Base-by-base conservation (phyloP, 2,113 vertebrate genomes). In the Piprites chloris region DNA sequence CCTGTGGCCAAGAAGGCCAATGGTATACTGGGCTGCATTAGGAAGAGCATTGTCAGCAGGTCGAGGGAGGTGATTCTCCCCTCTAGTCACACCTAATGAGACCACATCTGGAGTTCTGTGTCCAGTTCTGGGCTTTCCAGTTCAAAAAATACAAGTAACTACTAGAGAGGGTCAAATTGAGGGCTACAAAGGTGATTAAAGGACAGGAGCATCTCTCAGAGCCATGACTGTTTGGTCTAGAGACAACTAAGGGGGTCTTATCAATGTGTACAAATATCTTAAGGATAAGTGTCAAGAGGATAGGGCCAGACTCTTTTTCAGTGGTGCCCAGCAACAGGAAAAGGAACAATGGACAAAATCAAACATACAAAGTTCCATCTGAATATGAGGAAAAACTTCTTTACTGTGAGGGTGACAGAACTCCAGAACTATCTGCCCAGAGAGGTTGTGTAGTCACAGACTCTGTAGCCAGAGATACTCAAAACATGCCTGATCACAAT, bases 211-310 rank as follows among this genome's bases (percentile, higher is more conserved):
- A 61, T 61, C 24, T 26, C 27, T 74, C 33, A 52, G n/a, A 89
- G 13, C 10, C 27, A 11, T 30, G 52, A 61, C 39, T 47, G 7
- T 21, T 46, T 14, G 1, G n/a, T 41, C n/a, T 47, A 47, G 20
- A 62, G 53, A 61, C 33, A n/a, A 68, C 4, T 0, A 0, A 82
- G 27, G 6, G 17, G 14, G 35, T 62, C 28, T 32, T 47, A 68
- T 12, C 24, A 55, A 18, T 61, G n/a, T 0, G 2, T 22, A 52
- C 24, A 68, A 47, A 12, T 41, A 53, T 9, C 24, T 47, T 32
- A 55, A 41, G 53, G 39, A 41, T 6, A n/a, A 11, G 14, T 19
- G 21, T 27, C 55, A 55, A 62, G 21, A 68, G n/a, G n/a, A 27
- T 53, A 28, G 53, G 7, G 10, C 12, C 33, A 66, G 46, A 82